These are phyloP conservation scores for Ivindomyrus marchei DNA, from an alignment of 2,113 vertebrate genomes.

Conservation along the genomic window DNA sequence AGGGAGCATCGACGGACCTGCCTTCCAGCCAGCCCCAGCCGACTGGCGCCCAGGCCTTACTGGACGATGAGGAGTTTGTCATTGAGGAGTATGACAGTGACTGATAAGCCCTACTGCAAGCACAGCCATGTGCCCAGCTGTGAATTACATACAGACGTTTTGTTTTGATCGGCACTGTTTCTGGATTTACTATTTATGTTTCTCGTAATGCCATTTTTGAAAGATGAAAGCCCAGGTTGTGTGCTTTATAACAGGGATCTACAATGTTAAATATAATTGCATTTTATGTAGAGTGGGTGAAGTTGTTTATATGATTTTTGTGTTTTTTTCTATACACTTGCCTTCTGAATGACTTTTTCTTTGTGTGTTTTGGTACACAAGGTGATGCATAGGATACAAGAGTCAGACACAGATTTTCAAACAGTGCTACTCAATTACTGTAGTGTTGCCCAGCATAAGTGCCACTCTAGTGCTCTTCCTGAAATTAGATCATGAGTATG, in stretches of 20 bases:
- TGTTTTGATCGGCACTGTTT: not conserved
- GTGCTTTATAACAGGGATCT: not conserved
- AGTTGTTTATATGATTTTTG: constrained; percentile 4
- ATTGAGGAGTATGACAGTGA: constrained; percentile 86
- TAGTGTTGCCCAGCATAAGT: not conserved
- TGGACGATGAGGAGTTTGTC: constrained; percentile 66
- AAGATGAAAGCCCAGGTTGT: not conserved
- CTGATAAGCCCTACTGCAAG: constrained; percentile 31
- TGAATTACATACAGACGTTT: not conserved
- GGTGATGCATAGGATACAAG: not conserved
- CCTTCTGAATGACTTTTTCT: not conserved
- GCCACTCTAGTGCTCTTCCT: not conserved
- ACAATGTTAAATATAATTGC: not conserved
- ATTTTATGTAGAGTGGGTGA: not conserved
- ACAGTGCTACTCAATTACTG: not conserved
- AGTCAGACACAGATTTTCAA: not conserved
- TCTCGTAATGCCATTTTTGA: not conserved
- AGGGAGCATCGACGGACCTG: constrained; percentile 50
- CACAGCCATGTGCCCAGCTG: not conserved
- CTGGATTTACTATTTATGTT: not conserved
- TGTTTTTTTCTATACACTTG: not conserved
- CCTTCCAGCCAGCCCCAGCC: constrained; percentile 76
- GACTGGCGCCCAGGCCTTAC: constrained; percentile 47
- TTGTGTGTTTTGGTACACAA: not conserved
- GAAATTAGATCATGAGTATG: not conserved